Evolutionary conservation across 2,113 vertebrate species (phyloP).

Genomic region (Dicerorhinus sumatrensis): DNA sequence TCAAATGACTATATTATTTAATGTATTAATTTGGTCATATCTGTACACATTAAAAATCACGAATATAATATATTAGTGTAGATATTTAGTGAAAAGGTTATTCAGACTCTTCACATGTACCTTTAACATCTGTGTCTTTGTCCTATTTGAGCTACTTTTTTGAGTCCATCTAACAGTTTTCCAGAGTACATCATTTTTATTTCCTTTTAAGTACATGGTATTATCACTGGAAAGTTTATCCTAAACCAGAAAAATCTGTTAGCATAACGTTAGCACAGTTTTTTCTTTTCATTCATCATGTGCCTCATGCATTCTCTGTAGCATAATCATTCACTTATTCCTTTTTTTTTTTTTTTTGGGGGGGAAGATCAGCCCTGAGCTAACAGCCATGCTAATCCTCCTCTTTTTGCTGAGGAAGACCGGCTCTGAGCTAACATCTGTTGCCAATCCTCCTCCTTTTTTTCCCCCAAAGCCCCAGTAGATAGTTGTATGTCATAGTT

Average conservation of each 20-base stretch:
- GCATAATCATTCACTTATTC: not conserved
- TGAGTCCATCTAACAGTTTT: not conserved
- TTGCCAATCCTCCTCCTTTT: too few relatives aligned
- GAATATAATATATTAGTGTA: not conserved
- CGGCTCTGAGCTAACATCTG: too few relatives aligned
- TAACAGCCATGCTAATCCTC: too few relatives aligned
- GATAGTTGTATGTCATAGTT: too few relatives aligned
- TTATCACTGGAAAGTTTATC: not conserved
- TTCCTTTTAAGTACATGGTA: not conserved
- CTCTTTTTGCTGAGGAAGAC: too few relatives aligned
- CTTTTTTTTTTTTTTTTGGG: not conserved
- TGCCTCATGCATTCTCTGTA: not conserved
- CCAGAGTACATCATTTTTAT: not conserved
- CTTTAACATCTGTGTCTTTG: not conserved
- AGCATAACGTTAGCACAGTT: not conserved
- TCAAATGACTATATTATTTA: not conserved
- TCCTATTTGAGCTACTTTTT: conserved; percentile 26
- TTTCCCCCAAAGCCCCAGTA: too few relatives aligned
- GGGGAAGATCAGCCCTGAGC: too few relatives aligned
- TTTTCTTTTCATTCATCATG: not conserved
- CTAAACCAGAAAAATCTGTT: not conserved
- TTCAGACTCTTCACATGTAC: not conserved
- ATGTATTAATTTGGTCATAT: not conserved
- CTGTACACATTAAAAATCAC: not conserved
- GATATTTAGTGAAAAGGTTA: conserved; percentile 3